Conservation (phyloP, 2,888 invertebrate genomes). For the Gymnoscelis rufifasciata region DNA sequence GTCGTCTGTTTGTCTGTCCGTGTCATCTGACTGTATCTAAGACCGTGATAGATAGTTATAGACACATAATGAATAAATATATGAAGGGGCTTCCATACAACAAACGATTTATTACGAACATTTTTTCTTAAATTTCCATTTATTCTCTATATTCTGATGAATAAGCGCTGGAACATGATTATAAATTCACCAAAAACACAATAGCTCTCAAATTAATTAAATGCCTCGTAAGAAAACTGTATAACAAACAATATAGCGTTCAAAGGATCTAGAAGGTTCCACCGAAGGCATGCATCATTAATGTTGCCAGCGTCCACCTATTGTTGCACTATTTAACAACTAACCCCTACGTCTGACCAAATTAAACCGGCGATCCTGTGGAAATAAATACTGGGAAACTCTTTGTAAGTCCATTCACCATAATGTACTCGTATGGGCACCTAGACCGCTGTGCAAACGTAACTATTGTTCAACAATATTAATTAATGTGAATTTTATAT, state of each 20-base stretch:
- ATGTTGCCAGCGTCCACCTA: slow-evolving; percentile 59
- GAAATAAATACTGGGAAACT: slow-evolving; percentile 60
- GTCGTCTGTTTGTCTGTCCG: too few species aligned
- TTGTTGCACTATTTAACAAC: slow-evolving; percentile 74
- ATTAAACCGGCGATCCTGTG: slow-evolving; percentile 64
- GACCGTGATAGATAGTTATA: too few species aligned
- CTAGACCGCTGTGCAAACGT: slow-evolving; percentile 50
- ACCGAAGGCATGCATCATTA: slow-evolving; percentile 63
- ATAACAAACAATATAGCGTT: slow-evolving; percentile 29
- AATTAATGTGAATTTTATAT: slow-evolving; percentile 63
- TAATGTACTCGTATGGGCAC: slow-evolving; percentile 27
- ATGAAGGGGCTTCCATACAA: too few species aligned
- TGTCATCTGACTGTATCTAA: too few species aligned
- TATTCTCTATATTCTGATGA: too few species aligned
- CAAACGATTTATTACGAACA: too few species aligned
- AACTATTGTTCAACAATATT: slow-evolving; percentile 65
- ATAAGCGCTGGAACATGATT: too few species aligned
- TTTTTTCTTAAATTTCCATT: too few species aligned
- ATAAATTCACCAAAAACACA: not conserved
- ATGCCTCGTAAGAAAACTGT: slow-evolving; percentile 17
- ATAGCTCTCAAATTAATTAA: not conserved
- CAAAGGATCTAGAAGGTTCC: slow-evolving; percentile 56
- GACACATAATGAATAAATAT: too few species aligned
- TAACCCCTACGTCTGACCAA: slow-evolving; percentile 45
- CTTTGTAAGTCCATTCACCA: slow-evolving; percentile 41